A percentile compares a stretch with the other conserved stretches of the same genome.
Conservation (phyloP, 2,113 vertebrate species). For the Corythaixoides concolor region DNA sequence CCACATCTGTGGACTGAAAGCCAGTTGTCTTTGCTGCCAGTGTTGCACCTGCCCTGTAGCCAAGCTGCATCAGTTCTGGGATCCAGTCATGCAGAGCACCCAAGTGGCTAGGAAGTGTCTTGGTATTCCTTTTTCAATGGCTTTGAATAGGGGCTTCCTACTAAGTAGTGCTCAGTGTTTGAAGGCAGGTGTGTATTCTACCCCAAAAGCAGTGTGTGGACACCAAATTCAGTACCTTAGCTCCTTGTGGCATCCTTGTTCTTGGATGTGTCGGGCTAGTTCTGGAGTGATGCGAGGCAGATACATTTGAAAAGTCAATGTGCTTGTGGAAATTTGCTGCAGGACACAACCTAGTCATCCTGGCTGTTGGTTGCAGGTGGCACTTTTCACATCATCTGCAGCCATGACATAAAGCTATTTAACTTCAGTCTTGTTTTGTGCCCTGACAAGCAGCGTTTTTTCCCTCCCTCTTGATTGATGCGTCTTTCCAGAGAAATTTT, state of each 20-base stretch:
- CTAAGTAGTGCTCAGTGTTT: background rate
- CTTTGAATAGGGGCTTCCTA: background rate
- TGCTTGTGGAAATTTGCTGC: background rate
- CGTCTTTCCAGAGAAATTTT: background rate
- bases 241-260: background rate
- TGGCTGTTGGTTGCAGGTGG: background rate
- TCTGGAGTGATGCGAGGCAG: background rate
- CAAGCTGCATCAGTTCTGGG: accelerated
- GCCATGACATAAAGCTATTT: background rate
- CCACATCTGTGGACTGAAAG: background rate
- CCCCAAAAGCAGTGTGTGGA: background rate
- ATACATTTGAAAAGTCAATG: background rate
- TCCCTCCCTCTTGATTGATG: background rate
- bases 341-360: background rate
- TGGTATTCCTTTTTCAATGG: background rate
- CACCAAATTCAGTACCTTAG: background rate
- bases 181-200: background rate
- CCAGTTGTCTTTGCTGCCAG: background rate
- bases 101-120: background rate
- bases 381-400: background rate
- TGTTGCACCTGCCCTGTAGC: background rate
- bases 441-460: background rate
- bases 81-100: background rate
- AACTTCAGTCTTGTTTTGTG: background rate
- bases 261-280: background rate